These are phyloP conservation scores for Caenorhabditis afra DNA, from an alignment of 2,888 invertebrate genomes.

Conservation along the genomic window DNA sequence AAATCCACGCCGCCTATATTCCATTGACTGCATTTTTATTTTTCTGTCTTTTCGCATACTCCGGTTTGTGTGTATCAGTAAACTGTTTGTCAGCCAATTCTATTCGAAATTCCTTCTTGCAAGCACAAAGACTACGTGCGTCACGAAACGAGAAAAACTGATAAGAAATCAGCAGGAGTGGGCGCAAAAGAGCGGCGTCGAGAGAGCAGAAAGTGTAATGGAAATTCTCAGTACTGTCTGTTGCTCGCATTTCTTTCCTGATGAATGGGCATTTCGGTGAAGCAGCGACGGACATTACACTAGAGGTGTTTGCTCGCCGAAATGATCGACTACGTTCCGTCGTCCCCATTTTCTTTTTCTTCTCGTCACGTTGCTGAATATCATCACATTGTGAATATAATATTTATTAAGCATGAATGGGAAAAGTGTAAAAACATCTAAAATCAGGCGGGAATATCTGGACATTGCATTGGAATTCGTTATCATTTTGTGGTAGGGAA, in stretches of 20 bases:
- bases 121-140: too few relatives aligned
- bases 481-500: neutral
- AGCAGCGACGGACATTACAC: slow-evolving; percentile 3
- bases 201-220: neutral
- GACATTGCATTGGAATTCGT: neutral
- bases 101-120: neutral
- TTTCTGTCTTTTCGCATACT: slow-evolving; percentile 19
- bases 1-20: slow-evolving; percentile 42
- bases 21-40: slow-evolving; percentile 49
- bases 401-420: slow-evolving; percentile 11
- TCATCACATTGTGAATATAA: neutral
- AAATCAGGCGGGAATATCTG: neutral
- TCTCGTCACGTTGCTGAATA: neutral
- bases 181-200: too few relatives aligned
- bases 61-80: slow-evolving; percentile 55
- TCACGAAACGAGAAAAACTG: neutral
- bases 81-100: slow-evolving; percentile 26
- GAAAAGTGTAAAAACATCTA: neutral
- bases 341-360: neutral
- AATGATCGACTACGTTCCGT: neutral
- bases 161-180: neutral
- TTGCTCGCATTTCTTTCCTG: neutral
- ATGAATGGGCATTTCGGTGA: neutral
- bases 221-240: neutral
- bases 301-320: slow-evolving; percentile 11